Evolutionary conservation across 2,113 vertebrate genomes (phyloP).

Genomic region (Octodon degus): DNA sequence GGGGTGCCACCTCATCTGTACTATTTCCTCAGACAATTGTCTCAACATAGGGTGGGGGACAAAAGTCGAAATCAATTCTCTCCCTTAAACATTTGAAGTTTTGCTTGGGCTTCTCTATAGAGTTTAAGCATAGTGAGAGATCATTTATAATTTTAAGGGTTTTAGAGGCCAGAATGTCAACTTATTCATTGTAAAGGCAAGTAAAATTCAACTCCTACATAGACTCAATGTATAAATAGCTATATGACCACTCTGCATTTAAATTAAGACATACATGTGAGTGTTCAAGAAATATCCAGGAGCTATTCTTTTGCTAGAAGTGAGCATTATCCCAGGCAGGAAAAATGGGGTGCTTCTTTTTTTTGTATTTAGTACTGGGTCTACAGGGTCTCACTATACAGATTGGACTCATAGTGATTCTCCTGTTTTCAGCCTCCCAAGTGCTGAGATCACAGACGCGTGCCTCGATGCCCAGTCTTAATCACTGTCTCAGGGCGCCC

Average conservation of each 20-base stretch:
- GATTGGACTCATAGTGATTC: no score
- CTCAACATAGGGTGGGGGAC: neutral
- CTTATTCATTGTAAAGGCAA: neutral
- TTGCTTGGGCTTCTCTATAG: neutral
- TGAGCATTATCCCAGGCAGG: neutral
- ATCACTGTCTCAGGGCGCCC: no score
- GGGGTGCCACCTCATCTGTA: neutral
- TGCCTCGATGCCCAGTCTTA: no score
- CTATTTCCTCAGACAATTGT: neutral
- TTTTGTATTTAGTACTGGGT: no score
- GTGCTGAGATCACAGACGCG: no score
- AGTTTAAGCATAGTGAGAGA: neutral
- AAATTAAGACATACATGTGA: neutral
- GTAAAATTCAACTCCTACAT: neutral
- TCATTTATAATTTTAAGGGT: neutral
- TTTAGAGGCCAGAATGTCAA: neutral
- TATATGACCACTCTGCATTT: rapidly evolving
- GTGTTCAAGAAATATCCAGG: neutral
- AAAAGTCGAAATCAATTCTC: neutral
- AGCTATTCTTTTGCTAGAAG: neutral
- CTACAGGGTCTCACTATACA: no score
- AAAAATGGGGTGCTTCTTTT: neutral
- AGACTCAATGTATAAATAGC: neutral
- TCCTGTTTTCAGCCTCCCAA: no score
- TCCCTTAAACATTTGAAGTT: neutral